Evolutionary conservation across 2,113 vertebrate genomes (phyloP), one percentile per base, ranked within the genome.

Genomic region (Triplophysa siluroides): DNA sequence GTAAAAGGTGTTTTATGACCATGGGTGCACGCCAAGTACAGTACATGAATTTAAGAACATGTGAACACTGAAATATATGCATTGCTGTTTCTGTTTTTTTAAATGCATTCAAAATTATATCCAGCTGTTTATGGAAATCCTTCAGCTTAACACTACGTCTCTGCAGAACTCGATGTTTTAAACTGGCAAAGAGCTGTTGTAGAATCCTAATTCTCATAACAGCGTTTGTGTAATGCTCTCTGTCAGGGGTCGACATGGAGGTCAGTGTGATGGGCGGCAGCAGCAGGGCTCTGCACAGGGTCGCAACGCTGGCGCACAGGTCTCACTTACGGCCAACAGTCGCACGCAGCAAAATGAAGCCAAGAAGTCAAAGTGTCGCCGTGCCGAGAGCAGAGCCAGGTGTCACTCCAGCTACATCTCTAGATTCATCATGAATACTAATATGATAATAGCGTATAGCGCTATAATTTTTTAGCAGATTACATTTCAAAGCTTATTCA

Each of bases 331-430:
- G n/a, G 91, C 93, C 77, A 94, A 93, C 26, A 90, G 94, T 4
- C 92, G 96, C 84, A 88, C 94, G 78, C 97, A 95, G 60, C 96
- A 95, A 78, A 90, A 88, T 76, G 90, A 86, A 84, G 92, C 91
- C 11, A 96, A 97, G 93, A 96, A 96, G 90, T 93, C 93, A 58
- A 97, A 97, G 86, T 90, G 65, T 54, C 95, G 93, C 50, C 93
- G 89, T 2, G 84, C 92, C 33, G 94, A 91, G 92, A 95, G 93
- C 94, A 89, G 89, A 88, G 80, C 85, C 81, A 91, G 91, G 92
- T 89, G 52, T 16, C 8, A 14, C 12, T 41, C 5, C 18, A 56
- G 3, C 2, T 3, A 18, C 16, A 52, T 16, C 16, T 52, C 50
- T 52, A 52, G 3, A 16, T 52, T 52, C 14, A 52, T 52, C 50